A percentile compares a stretch with the other conserved stretches of the same genome.
These are phyloP conservation scores for Leptopilina clavipes DNA, from an alignment of 1,140 invertebrate genomes.

Conservation along the genomic window DNA sequence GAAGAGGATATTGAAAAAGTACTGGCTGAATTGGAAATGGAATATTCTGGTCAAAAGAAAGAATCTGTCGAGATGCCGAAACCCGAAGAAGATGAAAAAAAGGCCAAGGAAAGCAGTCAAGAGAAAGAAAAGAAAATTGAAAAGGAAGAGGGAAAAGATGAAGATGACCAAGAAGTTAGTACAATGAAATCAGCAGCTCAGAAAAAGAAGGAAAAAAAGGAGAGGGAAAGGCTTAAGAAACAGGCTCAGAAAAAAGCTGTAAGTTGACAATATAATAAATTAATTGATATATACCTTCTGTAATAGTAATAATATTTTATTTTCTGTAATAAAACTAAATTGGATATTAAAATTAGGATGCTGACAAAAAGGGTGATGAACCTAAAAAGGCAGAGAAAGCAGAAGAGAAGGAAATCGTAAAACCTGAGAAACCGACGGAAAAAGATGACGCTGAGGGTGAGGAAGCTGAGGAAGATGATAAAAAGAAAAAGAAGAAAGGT, in stretches of 20 bases:
- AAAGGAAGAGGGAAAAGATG: constrained; percentile 63
- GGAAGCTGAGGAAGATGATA: constrained; percentile 78
- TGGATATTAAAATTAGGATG: constrained; percentile 46
- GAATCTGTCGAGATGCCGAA: constrained; percentile 55
- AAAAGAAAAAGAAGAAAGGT: constrained; percentile 77
- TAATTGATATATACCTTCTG: no score
- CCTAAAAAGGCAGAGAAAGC: constrained; percentile 71
- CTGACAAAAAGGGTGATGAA: constrained; percentile 62
- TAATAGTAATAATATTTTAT: no score
- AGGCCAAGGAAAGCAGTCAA: constrained; percentile 66
- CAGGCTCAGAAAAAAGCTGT: constrained; percentile 78
- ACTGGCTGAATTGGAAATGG: constrained; percentile 85
- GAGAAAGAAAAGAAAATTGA: constrained; percentile 71
- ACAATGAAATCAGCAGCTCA: constrained; percentile 88
- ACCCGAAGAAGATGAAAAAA: constrained; percentile 68
- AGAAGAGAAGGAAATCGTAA: constrained; percentile 68
- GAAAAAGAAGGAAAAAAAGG: constrained; percentile 92
- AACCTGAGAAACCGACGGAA: constrained; percentile 65
- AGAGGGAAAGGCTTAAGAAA: constrained; percentile 87
- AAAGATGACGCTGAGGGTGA: constrained; percentile 76
- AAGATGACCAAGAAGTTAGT: constrained; percentile 70
- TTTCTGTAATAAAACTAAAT: no score
- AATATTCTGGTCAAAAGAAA: constrained; percentile 80
- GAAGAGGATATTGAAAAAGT: constrained; percentile 91
- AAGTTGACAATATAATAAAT: constrained; percentile 40